Percentiles rank a stretch among this genome's conserved stretches.
These are phyloP conservation scores for Miniopterus natalensis DNA, from an alignment of 2,113 vertebrate species.

Conservation along the genomic window DNA sequence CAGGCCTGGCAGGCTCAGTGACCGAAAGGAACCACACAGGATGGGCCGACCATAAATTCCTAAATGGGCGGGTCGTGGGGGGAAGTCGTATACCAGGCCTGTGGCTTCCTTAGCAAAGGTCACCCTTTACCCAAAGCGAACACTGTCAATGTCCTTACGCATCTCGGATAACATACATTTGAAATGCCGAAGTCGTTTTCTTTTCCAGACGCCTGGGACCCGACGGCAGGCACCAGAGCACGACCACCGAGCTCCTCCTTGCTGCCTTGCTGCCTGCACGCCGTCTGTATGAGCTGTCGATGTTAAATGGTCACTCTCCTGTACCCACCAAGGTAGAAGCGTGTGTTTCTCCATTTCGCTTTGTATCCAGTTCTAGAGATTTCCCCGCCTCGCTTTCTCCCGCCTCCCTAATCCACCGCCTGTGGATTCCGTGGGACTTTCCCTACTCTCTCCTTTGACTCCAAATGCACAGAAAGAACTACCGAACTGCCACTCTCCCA, in stretches of 20 bases:
- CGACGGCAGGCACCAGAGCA: neutral
- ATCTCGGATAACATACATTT: neutral
- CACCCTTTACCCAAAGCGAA: neutral
- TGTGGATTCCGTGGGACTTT: neutral
- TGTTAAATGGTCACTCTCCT: neutral
- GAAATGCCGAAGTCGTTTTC: neutral
- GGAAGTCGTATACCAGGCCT: neutral
- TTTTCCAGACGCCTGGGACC: neutral
- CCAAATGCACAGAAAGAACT: neutral
- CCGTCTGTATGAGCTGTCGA: neutral
- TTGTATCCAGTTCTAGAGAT: neutral
- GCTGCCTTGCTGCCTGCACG: accelerated
- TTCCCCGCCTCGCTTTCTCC: neutral
- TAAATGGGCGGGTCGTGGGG: neutral
- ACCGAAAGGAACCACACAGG: neutral
- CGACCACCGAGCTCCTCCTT: neutral
- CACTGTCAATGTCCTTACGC: neutral
- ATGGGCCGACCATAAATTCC: neutral
- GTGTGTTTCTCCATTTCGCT: neutral
- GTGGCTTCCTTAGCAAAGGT: neutral
- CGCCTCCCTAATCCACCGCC: neutral
- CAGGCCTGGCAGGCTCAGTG: neutral
- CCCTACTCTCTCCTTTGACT: neutral
- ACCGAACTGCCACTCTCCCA: neutral
- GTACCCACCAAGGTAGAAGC: neutral